Conservation (phyloP, 2,888 invertebrate species). For the Cheilosia urbana region DNA sequence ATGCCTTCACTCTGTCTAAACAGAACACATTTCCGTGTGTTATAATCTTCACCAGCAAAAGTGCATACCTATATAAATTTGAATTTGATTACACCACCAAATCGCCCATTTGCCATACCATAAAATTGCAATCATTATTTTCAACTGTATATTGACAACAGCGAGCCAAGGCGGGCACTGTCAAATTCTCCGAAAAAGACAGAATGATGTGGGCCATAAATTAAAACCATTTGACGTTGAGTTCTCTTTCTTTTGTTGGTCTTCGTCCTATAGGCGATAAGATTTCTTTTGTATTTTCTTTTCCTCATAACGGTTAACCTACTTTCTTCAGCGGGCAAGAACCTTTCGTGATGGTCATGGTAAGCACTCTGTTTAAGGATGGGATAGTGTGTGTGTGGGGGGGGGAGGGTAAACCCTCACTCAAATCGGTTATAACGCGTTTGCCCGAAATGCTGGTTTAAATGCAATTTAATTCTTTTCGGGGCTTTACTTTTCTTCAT, state of each 20-base stretch:
- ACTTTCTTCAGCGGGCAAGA: constrained; percentile 62
- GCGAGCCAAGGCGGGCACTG: constrained; percentile 30
- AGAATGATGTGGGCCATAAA: constrained; percentile 61
- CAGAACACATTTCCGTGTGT: no score
- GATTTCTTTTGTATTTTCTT: constrained; percentile 56
- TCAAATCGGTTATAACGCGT: constrained; percentile 4
- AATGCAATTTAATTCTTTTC: constrained; percentile 43
- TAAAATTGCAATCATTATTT: neutral
- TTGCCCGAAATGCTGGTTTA: constrained; percentile 27
- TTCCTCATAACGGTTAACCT: constrained; percentile 69
- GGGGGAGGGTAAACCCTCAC: neutral
- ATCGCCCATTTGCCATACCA: no score
- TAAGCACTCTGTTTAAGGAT: neutral
- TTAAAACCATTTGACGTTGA: constrained; percentile 54
- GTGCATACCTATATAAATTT: no score
- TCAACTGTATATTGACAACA: neutral
- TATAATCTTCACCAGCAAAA: no score
- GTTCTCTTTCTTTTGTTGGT: constrained; percentile 34
- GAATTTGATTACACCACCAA: no score
- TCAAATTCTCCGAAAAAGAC: constrained; percentile 60
- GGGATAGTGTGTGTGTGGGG: no score
- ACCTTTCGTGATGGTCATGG: constrained; percentile 47
- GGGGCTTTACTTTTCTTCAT: no score
- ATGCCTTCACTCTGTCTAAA: no score
- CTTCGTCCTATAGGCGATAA: constrained; percentile 39